Base-by-base conservation (phyloP, 2,797 vertebrate genomes). In the Arrhamphus sclerolepis region DNA sequence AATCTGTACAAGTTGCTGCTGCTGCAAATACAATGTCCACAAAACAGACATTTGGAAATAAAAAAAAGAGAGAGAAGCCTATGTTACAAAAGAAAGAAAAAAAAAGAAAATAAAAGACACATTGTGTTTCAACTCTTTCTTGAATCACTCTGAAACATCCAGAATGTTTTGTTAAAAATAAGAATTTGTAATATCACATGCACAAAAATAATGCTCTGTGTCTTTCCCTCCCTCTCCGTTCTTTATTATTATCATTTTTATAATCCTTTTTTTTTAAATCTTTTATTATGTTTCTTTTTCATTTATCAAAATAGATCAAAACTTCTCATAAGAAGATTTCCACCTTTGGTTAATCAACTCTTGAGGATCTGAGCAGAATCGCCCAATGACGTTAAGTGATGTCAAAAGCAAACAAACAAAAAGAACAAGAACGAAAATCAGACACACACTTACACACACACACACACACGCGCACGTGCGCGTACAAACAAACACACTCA, bases 241-340 rank as follows among this genome's bases (percentile, higher is more conserved):
- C 10, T 11, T 43, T 78, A 62, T 70, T 72, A 71, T 80, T 71
- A 59, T 69, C 69, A 44, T 70, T n/a, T n/a, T n/a, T n/a, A n/a
- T n/a, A n/a, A n/a, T n/a, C n/a, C n/a, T n/a, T n/a, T 40, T 51
- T 67, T 44, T 48, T 48, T 38, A 59, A 53, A 68, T 83, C 46
- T 79, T 48, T 62, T 70, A 56, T 76, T 52, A 51, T 43, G 69
- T 87, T 59, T 56, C 75, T 82, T 68, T 68, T 75, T 89, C 88
- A 87, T 82, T 91, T 92, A 93, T 91, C 87, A 93, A 95, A 94
- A 93, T 91, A 94, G 89, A 91, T 87, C 73, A 78, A 76, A 88
- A 85, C 88, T 89, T 91, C 91, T 86, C 71, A 73, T 83, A 74
- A 85, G 85, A 82, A 84, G 80, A 79, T 75, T 87, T 72, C 89